These are phyloP conservation scores for Parasteatoda tepidariorum DNA, from an alignment of 1,140 invertebrate species.

Conservation along the genomic window DNA sequence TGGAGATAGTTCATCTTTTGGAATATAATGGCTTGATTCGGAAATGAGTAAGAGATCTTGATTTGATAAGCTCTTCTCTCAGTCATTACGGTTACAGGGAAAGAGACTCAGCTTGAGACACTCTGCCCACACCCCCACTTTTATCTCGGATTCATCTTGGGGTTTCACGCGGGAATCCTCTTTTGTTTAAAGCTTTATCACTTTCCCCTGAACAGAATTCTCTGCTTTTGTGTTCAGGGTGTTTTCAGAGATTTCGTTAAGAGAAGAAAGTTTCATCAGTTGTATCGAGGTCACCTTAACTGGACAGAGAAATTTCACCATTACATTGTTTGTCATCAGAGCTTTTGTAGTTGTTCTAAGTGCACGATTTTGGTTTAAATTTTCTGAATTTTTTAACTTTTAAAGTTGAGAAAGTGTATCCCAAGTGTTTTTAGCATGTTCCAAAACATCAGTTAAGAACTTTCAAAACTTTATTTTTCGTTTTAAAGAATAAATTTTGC, in stretches of 20 bases:
- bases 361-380: too few relatives aligned
- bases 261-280: background rate
- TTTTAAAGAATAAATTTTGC: too few relatives aligned
- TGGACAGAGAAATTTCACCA: background rate
- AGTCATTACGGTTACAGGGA: conserved; percentile 49
- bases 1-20: conserved; percentile 56
- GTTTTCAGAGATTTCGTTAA: background rate
- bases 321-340: too few relatives aligned
- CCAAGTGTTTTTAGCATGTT: too few relatives aligned
- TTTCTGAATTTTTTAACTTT: too few relatives aligned
- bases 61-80: conserved; percentile 25
- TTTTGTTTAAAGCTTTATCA: conserved; percentile 38
- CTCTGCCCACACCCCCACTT: background rate
- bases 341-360: too few relatives aligned
- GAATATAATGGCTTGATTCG: conserved; percentile 55
- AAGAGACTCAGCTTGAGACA: background rate
- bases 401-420: too few relatives aligned
- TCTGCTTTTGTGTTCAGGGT: conserved; percentile 1
- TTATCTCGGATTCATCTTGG: conserved; percentile 45
- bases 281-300: background rate
- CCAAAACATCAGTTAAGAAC: too few relatives aligned
- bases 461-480: too few relatives aligned
- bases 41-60: conserved; percentile 45
- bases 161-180: conserved; percentile 5
- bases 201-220: background rate